Evolutionary conservation across 2,888 invertebrate species (phyloP).

Genomic region (Fragum sueziense): DNA sequence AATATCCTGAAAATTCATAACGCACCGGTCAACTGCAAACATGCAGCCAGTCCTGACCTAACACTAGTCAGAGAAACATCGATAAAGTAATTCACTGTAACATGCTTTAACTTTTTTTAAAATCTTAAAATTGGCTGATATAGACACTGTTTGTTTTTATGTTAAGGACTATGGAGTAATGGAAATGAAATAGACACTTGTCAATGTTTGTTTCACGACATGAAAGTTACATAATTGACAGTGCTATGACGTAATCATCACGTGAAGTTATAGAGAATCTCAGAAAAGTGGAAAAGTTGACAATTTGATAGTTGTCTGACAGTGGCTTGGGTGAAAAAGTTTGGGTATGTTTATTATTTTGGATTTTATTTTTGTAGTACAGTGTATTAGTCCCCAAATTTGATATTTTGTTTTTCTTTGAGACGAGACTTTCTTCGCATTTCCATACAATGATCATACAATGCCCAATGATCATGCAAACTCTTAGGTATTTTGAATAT

Average conservation of each 20-base stretch:
- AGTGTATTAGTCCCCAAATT: no score
- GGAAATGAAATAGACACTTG: not conserved
- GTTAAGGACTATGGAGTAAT: not conserved
- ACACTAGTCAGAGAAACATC: not conserved
- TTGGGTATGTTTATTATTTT: not conserved
- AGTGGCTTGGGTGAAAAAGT: not conserved
- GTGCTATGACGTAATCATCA: not conserved
- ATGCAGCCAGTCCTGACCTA: conserved; percentile 12
- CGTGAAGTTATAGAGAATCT: not conserved
- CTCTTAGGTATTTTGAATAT: no score
- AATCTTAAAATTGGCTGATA: not conserved
- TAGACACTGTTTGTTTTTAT: not conserved
- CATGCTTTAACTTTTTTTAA: not conserved
- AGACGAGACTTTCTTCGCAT: no score
- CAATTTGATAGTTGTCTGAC: not conserved
- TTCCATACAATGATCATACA: no score
- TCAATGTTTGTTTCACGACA: not conserved
- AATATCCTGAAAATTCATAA: conserved; percentile 61
- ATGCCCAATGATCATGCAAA: no score
- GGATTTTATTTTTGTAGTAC: not conserved
- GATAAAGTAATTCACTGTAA: not conserved
- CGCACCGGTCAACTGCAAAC: conserved; percentile 41
- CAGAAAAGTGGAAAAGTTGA: not conserved
- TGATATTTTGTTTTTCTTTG: no score
- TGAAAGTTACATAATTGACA: not conserved